These are phyloP conservation scores for Dicroscelio sp. DNA, from an alignment of 2,888 invertebrate genomes.

Conservation along the genomic window DNA sequence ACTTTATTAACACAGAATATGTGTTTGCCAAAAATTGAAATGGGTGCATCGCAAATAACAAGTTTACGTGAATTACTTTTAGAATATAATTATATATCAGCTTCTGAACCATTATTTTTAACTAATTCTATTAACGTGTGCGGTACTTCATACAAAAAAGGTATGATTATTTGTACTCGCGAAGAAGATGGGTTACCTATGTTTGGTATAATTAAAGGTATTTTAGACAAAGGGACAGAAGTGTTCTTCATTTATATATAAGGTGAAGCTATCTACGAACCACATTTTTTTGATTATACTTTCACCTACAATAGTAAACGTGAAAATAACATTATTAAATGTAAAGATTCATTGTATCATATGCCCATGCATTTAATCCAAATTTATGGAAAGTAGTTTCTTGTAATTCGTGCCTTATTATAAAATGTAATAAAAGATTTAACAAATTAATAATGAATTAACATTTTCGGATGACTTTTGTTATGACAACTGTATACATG, in stretches of 20 bases:
- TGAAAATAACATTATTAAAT: neutral
- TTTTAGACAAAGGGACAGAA: neutral
- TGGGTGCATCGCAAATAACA: slow-evolving; percentile 15
- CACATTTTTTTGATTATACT: neutral
- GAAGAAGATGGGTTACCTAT: slow-evolving; percentile 42
- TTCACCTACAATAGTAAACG: neutral
- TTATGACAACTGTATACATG: no score
- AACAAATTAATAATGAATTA: no score
- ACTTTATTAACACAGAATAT: slow-evolving; percentile 11
- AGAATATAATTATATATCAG: neutral
- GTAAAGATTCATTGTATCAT: neutral
- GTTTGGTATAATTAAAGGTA: slow-evolving; percentile 35
- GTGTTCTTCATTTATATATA: neutral
- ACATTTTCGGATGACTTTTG: no score
- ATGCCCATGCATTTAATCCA: slow-evolving; percentile 14
- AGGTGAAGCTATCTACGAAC: neutral
- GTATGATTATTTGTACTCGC: slow-evolving; percentile 17
- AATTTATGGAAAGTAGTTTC: slow-evolving; percentile 18
- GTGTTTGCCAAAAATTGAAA: slow-evolving; percentile 19
- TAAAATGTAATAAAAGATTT: no score
- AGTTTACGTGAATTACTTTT: slow-evolving; percentile 16
- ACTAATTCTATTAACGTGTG: neutral
- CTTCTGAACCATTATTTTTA: slow-evolving; percentile 5
- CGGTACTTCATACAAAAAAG: slow-evolving; percentile 29
- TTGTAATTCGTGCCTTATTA: neutral